These are phyloP conservation scores for Apogon talboti DNA, from an alignment of 2,797 vertebrate genomes.

Conservation along the genomic window DNA sequence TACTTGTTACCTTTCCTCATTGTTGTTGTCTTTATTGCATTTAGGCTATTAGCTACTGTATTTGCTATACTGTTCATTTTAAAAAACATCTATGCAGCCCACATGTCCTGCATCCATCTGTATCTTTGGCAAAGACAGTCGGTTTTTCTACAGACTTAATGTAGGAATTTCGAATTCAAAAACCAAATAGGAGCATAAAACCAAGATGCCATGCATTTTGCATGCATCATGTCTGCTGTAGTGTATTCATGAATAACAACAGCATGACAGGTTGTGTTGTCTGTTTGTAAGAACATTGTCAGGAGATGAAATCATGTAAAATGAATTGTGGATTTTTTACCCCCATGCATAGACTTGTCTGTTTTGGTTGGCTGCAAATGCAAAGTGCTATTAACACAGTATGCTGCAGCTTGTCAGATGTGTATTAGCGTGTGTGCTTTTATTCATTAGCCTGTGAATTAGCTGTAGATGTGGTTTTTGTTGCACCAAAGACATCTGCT, in stretches of 20 bases:
- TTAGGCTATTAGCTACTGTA: slow-evolving; percentile 33
- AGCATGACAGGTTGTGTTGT: slow-evolving; percentile 11
- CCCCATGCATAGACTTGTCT: slow-evolving; percentile 55
- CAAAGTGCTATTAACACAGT: slow-evolving; percentile 33
- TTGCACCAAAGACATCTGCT: slow-evolving; percentile 38
- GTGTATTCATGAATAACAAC: slow-evolving; percentile 39
- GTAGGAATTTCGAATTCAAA: slow-evolving; percentile 22
- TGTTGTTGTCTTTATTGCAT: slow-evolving; percentile 11
- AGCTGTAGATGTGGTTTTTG: slow-evolving; percentile 35
- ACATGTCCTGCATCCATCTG: slow-evolving; percentile 11
- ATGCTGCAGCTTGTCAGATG: slow-evolving; percentile 12
- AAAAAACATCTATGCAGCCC: slow-evolving; percentile 2
- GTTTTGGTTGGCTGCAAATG: slow-evolving; percentile 31
- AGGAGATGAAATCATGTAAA: slow-evolving; percentile 39
- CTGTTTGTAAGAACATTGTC: slow-evolving; percentile 34
- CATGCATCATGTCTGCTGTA: slow-evolving; percentile 23
- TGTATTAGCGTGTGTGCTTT: slow-evolving; percentile 5
- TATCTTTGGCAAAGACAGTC: slow-evolving; percentile 14
- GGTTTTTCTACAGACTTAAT: slow-evolving; percentile 20
- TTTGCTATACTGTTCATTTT: slow-evolving; percentile 38
- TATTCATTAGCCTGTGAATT: slow-evolving; percentile 28
- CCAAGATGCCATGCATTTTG: slow-evolving; percentile 25
- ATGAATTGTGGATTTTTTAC: slow-evolving; percentile 25
- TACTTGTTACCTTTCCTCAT: slow-evolving; percentile 7
- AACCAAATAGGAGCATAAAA: slow-evolving; percentile 25